phyloP scores from a whole-genome alignment of 2,888 invertebrate genomes.

The Tinea pellionella region DNA sequence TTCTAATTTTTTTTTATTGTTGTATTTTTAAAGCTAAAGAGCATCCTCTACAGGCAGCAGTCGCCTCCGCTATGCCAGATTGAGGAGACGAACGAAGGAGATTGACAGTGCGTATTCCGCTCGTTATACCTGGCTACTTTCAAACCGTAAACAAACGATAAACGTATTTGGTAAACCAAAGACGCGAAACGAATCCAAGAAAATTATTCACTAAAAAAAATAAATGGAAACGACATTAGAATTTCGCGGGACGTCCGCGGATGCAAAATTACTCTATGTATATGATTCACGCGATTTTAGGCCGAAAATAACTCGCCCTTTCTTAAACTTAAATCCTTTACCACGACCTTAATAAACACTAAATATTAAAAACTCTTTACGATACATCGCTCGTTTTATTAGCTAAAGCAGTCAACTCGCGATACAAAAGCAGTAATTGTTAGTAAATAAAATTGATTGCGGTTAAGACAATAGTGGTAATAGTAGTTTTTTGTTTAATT shows the following conservation, averaged over 20 bases:
- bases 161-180: no score
- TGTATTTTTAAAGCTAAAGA: no score
- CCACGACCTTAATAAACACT: not conserved
- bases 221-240: not conserved
- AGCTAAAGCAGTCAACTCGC: not conserved
- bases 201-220: no score
- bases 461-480: not conserved
- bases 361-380: not conserved
- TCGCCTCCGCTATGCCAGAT: no score
- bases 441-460: not conserved
- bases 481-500: not conserved
- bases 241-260: not conserved
- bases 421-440: not conserved
- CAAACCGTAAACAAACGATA: no score
- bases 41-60: no score
- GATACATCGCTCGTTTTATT: not conserved
- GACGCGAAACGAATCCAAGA: no score
- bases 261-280: not conserved
- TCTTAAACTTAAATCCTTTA: not conserved
- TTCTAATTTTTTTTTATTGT: no score
- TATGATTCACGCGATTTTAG: slow-evolving; percentile 1
- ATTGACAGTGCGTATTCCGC: no score
- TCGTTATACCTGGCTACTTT: no score
- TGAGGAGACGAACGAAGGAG: no score
- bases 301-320: slow-evolving; percentile 1